Conservation (phyloP, 2,113 vertebrate species). For the Anser brachyrhynchus region DNA sequence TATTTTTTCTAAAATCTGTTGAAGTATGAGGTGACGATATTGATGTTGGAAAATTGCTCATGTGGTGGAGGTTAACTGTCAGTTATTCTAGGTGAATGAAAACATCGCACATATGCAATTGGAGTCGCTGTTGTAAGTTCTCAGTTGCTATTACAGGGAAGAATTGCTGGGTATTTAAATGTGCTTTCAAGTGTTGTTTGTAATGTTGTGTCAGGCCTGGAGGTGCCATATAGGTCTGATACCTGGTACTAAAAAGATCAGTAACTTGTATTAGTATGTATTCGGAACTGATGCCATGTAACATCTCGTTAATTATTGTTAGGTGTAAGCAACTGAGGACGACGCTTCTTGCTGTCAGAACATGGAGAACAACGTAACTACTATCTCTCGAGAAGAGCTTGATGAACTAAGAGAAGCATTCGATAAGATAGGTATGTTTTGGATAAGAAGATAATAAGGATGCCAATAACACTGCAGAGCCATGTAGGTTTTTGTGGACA, state of each 20-base stretch:
- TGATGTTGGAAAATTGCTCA: not conserved
- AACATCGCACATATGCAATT: not conserved
- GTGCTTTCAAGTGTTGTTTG: not conserved
- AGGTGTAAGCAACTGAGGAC: conserved; percentile 38
- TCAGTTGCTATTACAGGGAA: not conserved
- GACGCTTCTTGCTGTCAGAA: not conserved
- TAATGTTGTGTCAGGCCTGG: not conserved
- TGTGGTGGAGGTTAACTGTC: not conserved
- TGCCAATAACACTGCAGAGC: not conserved
- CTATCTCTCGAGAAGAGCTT: conserved; percentile 91
- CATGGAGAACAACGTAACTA: conserved; percentile 90
- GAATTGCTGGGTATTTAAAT: not conserved
- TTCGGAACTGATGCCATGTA: not conserved
- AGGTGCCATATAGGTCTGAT: not conserved
- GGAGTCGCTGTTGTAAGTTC: not conserved
- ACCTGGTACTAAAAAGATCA: not conserved
- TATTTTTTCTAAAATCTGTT: not conserved
- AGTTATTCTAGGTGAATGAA: not conserved
- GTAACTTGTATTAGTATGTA: not conserved
- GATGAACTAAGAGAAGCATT: conserved; percentile 94
- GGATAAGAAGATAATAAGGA: not conserved
- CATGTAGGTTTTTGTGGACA: not conserved
- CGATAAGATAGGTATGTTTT: conserved; percentile 87
- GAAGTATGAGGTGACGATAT: not conserved
- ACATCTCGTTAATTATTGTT: conserved; percentile 31